Percentiles rank a stretch among this genome's conserved stretches.
These are phyloP conservation scores for Synaphobranchus kaupii DNA, from an alignment of 2,797 vertebrate species.

Conservation along the genomic window DNA sequence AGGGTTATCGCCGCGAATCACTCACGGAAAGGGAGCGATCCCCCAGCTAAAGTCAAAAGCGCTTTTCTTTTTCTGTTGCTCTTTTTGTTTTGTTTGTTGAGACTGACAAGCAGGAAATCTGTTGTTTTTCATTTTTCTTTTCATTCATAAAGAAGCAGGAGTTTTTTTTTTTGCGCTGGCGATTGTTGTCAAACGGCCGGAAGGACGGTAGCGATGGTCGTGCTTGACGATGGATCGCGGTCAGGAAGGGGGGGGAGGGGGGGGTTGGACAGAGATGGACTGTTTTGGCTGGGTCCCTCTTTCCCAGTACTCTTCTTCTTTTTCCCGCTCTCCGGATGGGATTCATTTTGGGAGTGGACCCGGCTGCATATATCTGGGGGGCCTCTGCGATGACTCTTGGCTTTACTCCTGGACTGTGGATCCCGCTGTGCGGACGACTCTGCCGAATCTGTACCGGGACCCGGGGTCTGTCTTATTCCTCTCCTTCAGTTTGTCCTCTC, in stretches of 20 bases:
- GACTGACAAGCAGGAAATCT: not conserved
- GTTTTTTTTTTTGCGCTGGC: not conserved
- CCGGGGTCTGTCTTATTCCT: conserved; percentile 50
- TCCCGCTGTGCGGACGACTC: conserved; percentile 56
- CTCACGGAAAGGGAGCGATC: conserved; percentile 71
- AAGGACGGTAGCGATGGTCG: conserved; percentile 49
- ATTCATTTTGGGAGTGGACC: conserved; percentile 52
- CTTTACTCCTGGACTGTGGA: conserved; percentile 46
- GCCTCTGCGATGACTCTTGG: conserved; percentile 64
- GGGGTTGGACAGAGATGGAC: conserved; percentile 21
- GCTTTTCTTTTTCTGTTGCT: conserved; percentile 49
- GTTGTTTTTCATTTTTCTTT: not conserved
- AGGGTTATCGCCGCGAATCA: conserved; percentile 80
- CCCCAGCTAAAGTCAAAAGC: conserved; percentile 70
- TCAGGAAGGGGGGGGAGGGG: conserved; percentile 52
- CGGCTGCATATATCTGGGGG: conserved; percentile 56
- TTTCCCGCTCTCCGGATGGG: conserved; percentile 45
- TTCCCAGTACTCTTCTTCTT: conserved; percentile 57
- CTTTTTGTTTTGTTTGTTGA: not conserved
- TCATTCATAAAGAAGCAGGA: not conserved
- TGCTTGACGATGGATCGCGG: conserved; percentile 49
- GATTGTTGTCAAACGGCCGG: conserved; percentile 34
- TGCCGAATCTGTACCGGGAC: conserved; percentile 58
- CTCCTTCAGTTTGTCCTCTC: conserved; percentile 44
- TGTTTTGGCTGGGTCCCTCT: conserved; percentile 38